phyloP scores from a whole-genome alignment of 2,113 vertebrate genomes.

The Peromyscus maniculatus region DNA sequence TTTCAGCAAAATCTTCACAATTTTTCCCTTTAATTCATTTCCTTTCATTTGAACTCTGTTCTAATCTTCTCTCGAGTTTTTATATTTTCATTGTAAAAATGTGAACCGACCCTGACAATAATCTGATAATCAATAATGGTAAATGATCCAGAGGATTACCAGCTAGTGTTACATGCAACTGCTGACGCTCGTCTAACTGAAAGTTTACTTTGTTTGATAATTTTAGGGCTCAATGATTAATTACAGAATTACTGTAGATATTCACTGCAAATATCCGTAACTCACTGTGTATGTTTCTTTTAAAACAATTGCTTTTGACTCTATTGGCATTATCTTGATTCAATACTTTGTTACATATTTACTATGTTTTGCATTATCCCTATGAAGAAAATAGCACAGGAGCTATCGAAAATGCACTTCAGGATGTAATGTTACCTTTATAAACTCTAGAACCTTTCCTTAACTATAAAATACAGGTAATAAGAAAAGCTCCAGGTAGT shows the following conservation, averaged over 20 bases:
- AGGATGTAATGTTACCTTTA: not conserved
- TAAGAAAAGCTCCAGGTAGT: not conserved
- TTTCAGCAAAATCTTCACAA: constrained; percentile 54
- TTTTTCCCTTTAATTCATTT: constrained; percentile 47
- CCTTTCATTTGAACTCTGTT: constrained; percentile 55
- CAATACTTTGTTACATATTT: not conserved
- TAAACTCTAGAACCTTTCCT: not conserved
- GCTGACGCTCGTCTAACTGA: not conserved
- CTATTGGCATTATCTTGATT: constrained; percentile 32
- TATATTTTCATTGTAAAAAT: not conserved
- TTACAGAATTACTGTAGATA: not conserved
- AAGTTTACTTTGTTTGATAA: constrained; percentile 34
- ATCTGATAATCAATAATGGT: not conserved
- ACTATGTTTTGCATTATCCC: not conserved
- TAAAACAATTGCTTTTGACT: constrained; percentile 41
- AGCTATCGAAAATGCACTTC: not conserved
- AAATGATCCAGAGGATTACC: not conserved
- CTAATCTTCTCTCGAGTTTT: constrained; percentile 42
- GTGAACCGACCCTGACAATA: not conserved
- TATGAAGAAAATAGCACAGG: not conserved
- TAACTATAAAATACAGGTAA: not conserved
- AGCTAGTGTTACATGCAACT: not conserved
- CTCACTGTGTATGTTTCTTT: not conserved
- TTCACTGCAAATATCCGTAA: not conserved
- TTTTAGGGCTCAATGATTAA: not conserved